Evolutionary conservation across 2,797 vertebrate species (phyloP).

Genomic region (Acrossocheilus wenchowensis): DNA sequence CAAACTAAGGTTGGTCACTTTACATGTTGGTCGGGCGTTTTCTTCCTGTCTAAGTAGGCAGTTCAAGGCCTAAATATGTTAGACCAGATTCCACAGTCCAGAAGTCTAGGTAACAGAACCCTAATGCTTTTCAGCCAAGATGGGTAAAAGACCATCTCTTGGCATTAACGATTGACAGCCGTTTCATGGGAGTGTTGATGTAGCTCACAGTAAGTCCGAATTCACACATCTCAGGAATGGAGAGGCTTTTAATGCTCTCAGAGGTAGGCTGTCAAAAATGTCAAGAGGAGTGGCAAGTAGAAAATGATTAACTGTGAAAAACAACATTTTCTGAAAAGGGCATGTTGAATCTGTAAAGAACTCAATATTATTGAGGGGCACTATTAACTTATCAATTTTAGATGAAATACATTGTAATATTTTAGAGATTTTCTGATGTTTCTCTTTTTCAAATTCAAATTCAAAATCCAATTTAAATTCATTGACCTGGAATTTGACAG

Average conservation of each 20-base stretch:
- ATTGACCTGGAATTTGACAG: too few relatives aligned
- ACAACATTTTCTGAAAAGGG: slow-evolving; percentile 34
- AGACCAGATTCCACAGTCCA: neutral
- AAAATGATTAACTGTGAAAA: slow-evolving; percentile 41
- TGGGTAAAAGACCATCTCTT: neutral
- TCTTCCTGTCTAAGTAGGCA: neutral
- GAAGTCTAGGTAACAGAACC: neutral
- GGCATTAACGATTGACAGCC: neutral
- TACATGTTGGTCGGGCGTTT: neutral
- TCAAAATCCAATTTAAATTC: too few relatives aligned
- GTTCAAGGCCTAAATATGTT: neutral
- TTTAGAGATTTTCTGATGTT: neutral
- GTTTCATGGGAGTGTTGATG: neutral
- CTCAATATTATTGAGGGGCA: neutral
- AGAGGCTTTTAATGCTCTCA: slow-evolving; percentile 26
- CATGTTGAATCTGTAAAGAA: slow-evolving; percentile 15
- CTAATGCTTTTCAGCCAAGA: neutral
- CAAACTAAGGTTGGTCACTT: neutral
- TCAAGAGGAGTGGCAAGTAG: slow-evolving; percentile 41
- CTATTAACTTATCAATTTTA: neutral
- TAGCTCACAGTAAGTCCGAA: neutral
- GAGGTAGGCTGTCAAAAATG: slow-evolving; percentile 41
- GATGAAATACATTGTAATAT: neutral
- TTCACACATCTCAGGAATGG: slow-evolving; percentile 12
- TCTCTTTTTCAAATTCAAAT: neutral